Base-by-base conservation (phyloP, 2,113 vertebrate species). In the Cranoglanis bouderius region DNA sequence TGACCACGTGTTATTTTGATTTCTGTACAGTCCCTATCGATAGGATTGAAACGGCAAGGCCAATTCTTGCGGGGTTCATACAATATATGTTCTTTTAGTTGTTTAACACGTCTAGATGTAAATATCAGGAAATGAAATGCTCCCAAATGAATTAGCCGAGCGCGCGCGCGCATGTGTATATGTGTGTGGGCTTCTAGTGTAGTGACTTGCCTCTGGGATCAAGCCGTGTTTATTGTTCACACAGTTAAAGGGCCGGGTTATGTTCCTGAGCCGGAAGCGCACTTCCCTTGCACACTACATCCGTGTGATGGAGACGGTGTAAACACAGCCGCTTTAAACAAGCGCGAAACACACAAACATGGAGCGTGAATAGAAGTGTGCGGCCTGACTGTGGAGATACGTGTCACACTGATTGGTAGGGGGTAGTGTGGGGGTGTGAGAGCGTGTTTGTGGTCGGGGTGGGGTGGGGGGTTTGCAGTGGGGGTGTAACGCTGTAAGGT, bases 321-420 rank as follows among this genome's bases (percentile, higher is more conserved):
- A 72, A 82, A 82, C 43, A 90, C 70, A 89, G 84, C 70, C 46
- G 91, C 93, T 92, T 93, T 95, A 94, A 95, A 94, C 94, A 93
- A 94, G 94, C 93, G 92, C 94, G 90, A 94, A 93, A 94, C 43
- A 16, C 53, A 40, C 81, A 59, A 59, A 24, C 55, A 14, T 29
- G 70, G 61, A 70, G 59, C 74, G 35, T 75, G 80, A 82, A 85
- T 84, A 63, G 86, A 87, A 53, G 35, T 81, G 84, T 53, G 32
- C 75, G 26, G 32, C 35, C 32, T 35, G 9, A 40, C n/a, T 72
- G 13, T 38, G 21, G 46, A 85, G 67, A 74, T 85, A 85, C 51
- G 67, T 85, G 84, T 72, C 84, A 35, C 61, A 21, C 40, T 70
- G 84, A 13, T 26, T 21, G 6, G 67, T 67, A 85, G 75, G 43